A percentile compares a stretch with the other conserved stretches of the same genome.
Evolutionary conservation across 2,888 invertebrate species (phyloP).

Genomic region (Drosophila longiperda): DNA sequence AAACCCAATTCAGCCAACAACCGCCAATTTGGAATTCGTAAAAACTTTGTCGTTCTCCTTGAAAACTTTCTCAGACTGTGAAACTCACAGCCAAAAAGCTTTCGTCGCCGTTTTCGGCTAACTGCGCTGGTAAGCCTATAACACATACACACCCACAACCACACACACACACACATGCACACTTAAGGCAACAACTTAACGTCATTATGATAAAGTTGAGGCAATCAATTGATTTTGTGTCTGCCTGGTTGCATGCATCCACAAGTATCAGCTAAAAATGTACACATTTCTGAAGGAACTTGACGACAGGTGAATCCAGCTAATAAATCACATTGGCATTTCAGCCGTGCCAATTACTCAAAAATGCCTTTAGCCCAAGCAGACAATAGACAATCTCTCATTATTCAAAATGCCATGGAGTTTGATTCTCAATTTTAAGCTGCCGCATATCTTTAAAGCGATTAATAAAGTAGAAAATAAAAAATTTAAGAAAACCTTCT

Average conservation of each 20-base stretch:
- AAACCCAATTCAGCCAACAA: slow-evolving; percentile 48
- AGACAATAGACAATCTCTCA: slow-evolving; percentile 16
- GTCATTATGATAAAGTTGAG: slow-evolving; percentile 56
- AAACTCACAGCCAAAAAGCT: slow-evolving; percentile 44
- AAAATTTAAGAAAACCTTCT: slow-evolving; percentile 8
- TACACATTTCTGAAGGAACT: slow-evolving; percentile 14
- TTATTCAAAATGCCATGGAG: slow-evolving; percentile 2
- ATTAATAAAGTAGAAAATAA: slow-evolving; percentile 54
- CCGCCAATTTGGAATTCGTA: slow-evolving; percentile 57
- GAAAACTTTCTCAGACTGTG: slow-evolving; percentile 61
- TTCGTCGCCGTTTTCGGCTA: slow-evolving; percentile 40
- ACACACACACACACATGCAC: not conserved
- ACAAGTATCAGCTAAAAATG: not conserved
- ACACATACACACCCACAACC: slow-evolving; percentile 12
- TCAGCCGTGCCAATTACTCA: slow-evolving; percentile 58
- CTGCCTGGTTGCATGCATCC: not conserved
- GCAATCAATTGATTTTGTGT: slow-evolving; percentile 58
- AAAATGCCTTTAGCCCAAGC: slow-evolving; percentile 46
- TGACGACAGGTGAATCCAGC: slow-evolving; percentile 48
- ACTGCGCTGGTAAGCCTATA: slow-evolving; percentile 39
- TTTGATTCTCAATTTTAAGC: slow-evolving; percentile 9
- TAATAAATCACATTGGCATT: slow-evolving; percentile 61
- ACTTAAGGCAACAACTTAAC: slow-evolving; percentile 6
- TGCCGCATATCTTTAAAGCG: slow-evolving; percentile 12
- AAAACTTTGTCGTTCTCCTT: slow-evolving; percentile 49